These are phyloP conservation scores for Dendrophyllia cribrosa DNA, from an alignment of 64 coral and sea anemone species.

Conservation along the genomic window DNA sequence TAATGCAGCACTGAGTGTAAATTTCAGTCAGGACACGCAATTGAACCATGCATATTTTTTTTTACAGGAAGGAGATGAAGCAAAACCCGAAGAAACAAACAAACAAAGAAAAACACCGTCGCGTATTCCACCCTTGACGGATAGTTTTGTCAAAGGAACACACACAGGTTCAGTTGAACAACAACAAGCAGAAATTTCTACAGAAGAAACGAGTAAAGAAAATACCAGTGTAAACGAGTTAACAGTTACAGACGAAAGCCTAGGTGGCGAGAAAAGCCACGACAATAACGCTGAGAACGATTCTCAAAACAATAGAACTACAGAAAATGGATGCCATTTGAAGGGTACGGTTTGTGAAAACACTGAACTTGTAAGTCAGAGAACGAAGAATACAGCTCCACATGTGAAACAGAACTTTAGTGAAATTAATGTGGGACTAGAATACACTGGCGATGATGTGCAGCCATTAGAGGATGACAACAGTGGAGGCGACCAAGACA, in stretches of 20 bases:
- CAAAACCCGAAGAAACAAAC: not conserved
- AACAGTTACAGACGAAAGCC: not conserved
- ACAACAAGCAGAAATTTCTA: not conserved
- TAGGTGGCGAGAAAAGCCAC: not conserved
- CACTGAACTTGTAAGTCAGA: not conserved
- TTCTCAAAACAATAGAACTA: not conserved
- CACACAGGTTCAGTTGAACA: not conserved
- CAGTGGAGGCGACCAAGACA: not conserved
- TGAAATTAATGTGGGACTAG: slow-evolving; percentile 69
- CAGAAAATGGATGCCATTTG: not conserved
- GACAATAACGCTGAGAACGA: too few relatives aligned
- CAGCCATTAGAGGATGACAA: slow-evolving; percentile 59
- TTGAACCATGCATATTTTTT: not conserved
- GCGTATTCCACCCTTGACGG: slow-evolving; percentile 10
- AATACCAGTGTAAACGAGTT: not conserved
- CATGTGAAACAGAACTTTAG: slow-evolving; percentile 92
- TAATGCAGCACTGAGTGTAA: not conserved
- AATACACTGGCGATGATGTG: slow-evolving; percentile 93
- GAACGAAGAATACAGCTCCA: not conserved
- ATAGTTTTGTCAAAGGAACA: slow-evolving; percentile 73
- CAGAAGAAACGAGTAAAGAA: not conserved
- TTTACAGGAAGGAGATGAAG: slow-evolving; percentile 53
- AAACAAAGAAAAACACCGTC: not conserved
- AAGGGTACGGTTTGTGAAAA: not conserved
- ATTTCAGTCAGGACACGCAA: not conserved